Evolutionary conservation across 2,888 invertebrate genomes (phyloP).

Genomic region (Phortica okadai): DNA sequence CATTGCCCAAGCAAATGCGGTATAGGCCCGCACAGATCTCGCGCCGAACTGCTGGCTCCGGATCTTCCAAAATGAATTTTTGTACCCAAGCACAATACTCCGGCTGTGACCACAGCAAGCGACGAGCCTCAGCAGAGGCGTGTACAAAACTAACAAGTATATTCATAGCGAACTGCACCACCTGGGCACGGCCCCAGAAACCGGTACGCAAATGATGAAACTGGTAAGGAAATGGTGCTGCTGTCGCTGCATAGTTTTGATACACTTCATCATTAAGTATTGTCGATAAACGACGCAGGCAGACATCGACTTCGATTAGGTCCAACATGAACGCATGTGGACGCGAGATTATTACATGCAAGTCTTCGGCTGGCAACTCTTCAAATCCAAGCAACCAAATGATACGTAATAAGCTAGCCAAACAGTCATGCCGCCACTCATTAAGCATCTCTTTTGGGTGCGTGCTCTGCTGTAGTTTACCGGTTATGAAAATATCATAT

Average conservation of each 20-base stretch:
- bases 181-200: slow-evolving; percentile 94
- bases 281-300: slow-evolving; percentile 89
- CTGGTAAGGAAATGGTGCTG: slow-evolving; percentile 63
- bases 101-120: slow-evolving; percentile 85
- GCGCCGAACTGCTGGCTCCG: slow-evolving; percentile 92
- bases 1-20: slow-evolving; percentile 86
- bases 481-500: slow-evolving; percentile 94
- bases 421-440: slow-evolving; percentile 96
- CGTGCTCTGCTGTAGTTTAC: slow-evolving; percentile 85
- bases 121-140: slow-evolving; percentile 87
- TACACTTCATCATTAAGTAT: slow-evolving; percentile 88
- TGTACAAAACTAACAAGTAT: slow-evolving; percentile 95
- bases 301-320: slow-evolving; percentile 90
- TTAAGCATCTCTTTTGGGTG: slow-evolving; percentile 79
- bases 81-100: slow-evolving; percentile 89
- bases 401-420: slow-evolving; percentile 90
- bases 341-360: slow-evolving; percentile 83
- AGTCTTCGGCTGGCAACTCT: slow-evolving; percentile 76
- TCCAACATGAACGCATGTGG: slow-evolving; percentile 80
- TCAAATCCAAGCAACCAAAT: slow-evolving; percentile 90
- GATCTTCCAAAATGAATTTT: slow-evolving; percentile 91
- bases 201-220: slow-evolving; percentile 91
- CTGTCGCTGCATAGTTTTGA: slow-evolving; percentile 78
- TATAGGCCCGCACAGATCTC: slow-evolving; percentile 96
- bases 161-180: slow-evolving; percentile 94